Evolutionary conservation across 2,797 vertebrate genomes (phyloP).

Genomic region (Eutrigla gurnardus): DNA sequence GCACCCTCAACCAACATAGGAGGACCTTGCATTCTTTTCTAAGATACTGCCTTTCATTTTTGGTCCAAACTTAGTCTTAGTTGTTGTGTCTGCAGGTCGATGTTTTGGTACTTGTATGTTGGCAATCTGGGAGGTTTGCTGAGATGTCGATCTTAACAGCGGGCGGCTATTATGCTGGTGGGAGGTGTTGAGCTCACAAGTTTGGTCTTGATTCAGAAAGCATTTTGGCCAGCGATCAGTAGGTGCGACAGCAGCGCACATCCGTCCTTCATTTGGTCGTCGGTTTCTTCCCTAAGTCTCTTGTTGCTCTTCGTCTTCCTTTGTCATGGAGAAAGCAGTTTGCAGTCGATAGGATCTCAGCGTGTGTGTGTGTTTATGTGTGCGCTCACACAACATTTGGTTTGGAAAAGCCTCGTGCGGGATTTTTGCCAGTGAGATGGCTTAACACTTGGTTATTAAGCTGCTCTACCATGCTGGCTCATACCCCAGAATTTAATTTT

Average conservation of each 20-base stretch:
- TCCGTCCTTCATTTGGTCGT: not conserved
- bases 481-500: conserved; percentile 51
- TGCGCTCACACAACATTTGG: conserved; percentile 38
- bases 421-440: conserved; percentile 61
- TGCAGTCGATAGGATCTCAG: conserved; percentile 42
- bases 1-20: not conserved
- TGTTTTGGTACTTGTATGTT: not conserved
- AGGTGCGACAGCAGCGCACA: not conserved
- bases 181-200: not conserved
- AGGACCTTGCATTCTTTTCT: not conserved
- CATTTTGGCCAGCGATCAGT: not conserved
- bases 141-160: conserved; percentile 5
- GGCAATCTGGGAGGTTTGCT: not conserved
- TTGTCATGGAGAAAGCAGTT: conserved; percentile 41
- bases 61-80: not conserved
- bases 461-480: conserved; percentile 45
- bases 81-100: not conserved
- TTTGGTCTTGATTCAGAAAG: not conserved
- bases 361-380: conserved; percentile 7
- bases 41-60: not conserved
- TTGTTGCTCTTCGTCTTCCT: conserved; percentile 33
- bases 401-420: conserved; percentile 54
- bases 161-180: not conserved
- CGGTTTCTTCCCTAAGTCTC: conserved; percentile 2
- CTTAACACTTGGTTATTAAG: conserved; percentile 63